phyloP scores from a whole-genome alignment of 2,888 invertebrate species.

The Ichneumoninae sp. region DNA sequence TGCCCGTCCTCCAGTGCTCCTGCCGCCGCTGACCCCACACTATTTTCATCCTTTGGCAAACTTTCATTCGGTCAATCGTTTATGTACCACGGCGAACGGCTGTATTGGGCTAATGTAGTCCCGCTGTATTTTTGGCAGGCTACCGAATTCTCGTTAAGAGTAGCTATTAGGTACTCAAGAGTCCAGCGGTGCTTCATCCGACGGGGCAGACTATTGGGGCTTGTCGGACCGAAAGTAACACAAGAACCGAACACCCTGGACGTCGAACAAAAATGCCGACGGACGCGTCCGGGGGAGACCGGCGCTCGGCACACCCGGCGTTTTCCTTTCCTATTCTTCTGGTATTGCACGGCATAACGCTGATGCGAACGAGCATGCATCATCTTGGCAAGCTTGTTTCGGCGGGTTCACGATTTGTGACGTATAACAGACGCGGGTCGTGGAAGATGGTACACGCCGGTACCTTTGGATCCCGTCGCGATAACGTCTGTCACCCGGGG shows the following conservation, averaged over 20 bases:
- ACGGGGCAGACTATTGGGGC: constrained; percentile 30
- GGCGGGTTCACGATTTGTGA: constrained; percentile 18
- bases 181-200: background rate
- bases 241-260: constrained; percentile 13
- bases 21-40: constrained; percentile 18
- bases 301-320: background rate
- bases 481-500: constrained; percentile 12
- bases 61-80: constrained; percentile 29
- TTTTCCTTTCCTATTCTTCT: constrained; percentile 3
- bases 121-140: constrained; percentile 44
- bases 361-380: constrained; percentile 30
- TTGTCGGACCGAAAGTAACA: constrained; percentile 44
- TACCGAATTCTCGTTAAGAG: constrained; percentile 13
- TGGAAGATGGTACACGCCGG: background rate
- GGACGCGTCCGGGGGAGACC: constrained; percentile 1
- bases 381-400: constrained; percentile 25
- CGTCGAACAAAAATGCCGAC: constrained; percentile 26
- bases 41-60: constrained; percentile 35
- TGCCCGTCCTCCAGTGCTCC: background rate
- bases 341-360: constrained; percentile 11
- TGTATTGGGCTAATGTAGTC: background rate
- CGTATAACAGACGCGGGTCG: background rate
- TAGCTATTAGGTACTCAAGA: constrained; percentile 34
- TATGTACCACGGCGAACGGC: constrained; percentile 3
- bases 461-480: constrained; percentile 8